A percentile compares a stretch with the other conserved stretches of the same genome.
Evolutionary conservation across 37 sponge, comb jelly and placozoan genomes (phyloP).

Genomic region (Corticium candelabrum): DNA sequence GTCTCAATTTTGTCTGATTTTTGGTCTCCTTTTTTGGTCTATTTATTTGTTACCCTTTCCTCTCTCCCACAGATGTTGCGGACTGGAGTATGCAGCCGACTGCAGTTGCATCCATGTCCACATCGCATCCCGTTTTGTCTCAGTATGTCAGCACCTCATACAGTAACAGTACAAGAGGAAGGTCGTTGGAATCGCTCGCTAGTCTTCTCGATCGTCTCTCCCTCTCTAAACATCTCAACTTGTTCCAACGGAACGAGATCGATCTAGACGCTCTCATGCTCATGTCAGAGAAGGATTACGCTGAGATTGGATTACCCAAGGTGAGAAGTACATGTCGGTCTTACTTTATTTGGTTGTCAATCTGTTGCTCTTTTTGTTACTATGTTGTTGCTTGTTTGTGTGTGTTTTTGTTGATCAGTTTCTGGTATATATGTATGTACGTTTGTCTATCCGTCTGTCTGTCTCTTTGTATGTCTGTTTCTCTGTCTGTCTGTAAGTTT

Average conservation of each 20-base stretch:
- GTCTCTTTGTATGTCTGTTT: too few relatives aligned
- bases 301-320: conserved; percentile 68
- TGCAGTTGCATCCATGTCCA: neutral
- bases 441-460: too few relatives aligned
- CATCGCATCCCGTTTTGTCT: neutral
- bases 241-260: conserved; percentile 80
- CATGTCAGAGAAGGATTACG: conserved; percentile 76
- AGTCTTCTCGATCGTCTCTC: conserved; percentile 36
- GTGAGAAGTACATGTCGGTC: conserved; percentile 15
- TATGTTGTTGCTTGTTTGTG: too few relatives aligned
- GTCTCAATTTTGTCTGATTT: too few relatives aligned
- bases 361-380: too few relatives aligned
- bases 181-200: neutral
- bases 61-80: too few relatives aligned
- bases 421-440: too few relatives aligned
- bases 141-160: neutral
- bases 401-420: too few relatives aligned
- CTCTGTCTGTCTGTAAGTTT: too few relatives aligned
- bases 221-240: conserved; percentile 28
- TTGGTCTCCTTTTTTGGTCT: too few relatives aligned
- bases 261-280: conserved; percentile 68
- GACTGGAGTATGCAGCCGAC: neutral
- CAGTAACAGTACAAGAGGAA: neutral
- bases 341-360: neutral
- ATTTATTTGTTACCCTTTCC: too few relatives aligned